Percentiles rank a stretch among this genome's conserved stretches.
phyloP scores from a whole-genome alignment of 2,113 vertebrate species.

The Acinonyx jubatus region DNA sequence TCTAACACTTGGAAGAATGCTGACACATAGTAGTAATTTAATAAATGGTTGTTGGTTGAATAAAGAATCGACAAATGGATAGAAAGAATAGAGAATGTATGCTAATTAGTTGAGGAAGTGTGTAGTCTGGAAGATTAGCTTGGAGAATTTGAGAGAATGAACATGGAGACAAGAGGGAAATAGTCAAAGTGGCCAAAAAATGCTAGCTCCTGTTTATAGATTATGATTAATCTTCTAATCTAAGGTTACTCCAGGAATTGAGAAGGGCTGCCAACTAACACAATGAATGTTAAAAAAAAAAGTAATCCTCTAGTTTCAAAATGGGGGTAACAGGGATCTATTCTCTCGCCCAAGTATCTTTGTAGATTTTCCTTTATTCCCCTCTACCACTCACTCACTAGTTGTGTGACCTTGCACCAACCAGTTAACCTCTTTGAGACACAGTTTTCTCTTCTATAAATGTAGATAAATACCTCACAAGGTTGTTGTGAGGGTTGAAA shows the following conservation, averaged over 20 bases:
- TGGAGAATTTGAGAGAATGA: constrained; percentile 7
- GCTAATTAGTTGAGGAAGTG: constrained; percentile 34
- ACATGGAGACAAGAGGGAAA: neutral
- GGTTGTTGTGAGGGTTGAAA: neutral
- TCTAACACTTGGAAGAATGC: neutral
- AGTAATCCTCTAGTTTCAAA: constrained; percentile 10
- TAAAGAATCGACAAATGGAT: constrained; percentile 28
- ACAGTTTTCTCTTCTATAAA: neutral
- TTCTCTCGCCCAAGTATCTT: neutral
- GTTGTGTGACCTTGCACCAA: neutral
- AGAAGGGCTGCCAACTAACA: neutral
- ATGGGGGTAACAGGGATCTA: neutral
- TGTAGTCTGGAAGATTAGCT: constrained; percentile 26
- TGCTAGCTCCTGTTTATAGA: constrained; percentile 3
- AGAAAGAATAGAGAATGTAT: constrained; percentile 22
- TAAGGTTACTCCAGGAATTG: neutral
- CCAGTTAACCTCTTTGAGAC: neutral
- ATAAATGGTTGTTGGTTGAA: constrained; percentile 25
- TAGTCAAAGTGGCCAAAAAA: constrained; percentile 13
- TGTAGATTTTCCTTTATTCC: neutral
- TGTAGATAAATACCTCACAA: constrained; percentile 4
- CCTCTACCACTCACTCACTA: neutral
- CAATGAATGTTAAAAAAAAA: neutral
- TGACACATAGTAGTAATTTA: neutral
- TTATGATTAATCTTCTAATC: neutral